These are phyloP conservation scores for Xylocampa areola DNA, from an alignment of 2,888 invertebrate genomes.

Conservation along the genomic window DNA sequence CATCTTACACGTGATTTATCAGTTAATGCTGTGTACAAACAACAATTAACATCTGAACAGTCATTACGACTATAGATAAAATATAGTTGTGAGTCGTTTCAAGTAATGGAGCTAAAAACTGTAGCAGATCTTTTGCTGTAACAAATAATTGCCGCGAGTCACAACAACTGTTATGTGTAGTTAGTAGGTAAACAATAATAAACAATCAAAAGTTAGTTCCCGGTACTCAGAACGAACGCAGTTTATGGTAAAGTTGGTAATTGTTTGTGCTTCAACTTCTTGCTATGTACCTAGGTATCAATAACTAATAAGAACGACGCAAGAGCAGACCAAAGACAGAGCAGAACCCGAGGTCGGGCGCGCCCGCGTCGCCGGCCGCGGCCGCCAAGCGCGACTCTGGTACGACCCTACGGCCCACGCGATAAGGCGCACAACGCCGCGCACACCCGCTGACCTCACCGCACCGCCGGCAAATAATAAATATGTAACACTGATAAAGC, in stretches of 20 bases:
- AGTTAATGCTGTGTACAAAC: conserved; percentile 35
- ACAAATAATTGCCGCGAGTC: conserved; percentile 5
- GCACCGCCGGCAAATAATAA: conserved; percentile 87
- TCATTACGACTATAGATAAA: conserved; percentile 34
- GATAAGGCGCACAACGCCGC: conserved; percentile 85
- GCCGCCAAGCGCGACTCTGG: conserved; percentile 14
- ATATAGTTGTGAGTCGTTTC: conserved; percentile 19
- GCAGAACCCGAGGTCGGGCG: conserved; percentile 80
- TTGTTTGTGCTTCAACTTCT: conserved; percentile 51
- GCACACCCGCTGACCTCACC: conserved; percentile 86
- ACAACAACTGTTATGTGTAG: conserved; percentile 35
- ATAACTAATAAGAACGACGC: conserved; percentile 76
- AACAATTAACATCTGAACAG: conserved; percentile 44
- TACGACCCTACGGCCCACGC: conserved; percentile 83
- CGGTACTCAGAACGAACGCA: conserved; percentile 31
- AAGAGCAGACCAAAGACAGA: conserved; percentile 84
- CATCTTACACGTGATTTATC: conserved; percentile 37
- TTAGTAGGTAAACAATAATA: conserved; percentile 46
- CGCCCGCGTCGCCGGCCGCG: conserved; percentile 68
- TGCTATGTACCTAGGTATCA: conserved; percentile 48
- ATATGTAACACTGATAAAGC: conserved; percentile 89
- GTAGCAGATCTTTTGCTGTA: conserved; percentile 1
- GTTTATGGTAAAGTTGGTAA: conserved; percentile 39
- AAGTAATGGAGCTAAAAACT: conserved; percentile 15
- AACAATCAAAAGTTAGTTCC: conserved; percentile 34